phyloP scores from a whole-genome alignment of 1,140 invertebrate species.

The Drosophila lini region DNA sequence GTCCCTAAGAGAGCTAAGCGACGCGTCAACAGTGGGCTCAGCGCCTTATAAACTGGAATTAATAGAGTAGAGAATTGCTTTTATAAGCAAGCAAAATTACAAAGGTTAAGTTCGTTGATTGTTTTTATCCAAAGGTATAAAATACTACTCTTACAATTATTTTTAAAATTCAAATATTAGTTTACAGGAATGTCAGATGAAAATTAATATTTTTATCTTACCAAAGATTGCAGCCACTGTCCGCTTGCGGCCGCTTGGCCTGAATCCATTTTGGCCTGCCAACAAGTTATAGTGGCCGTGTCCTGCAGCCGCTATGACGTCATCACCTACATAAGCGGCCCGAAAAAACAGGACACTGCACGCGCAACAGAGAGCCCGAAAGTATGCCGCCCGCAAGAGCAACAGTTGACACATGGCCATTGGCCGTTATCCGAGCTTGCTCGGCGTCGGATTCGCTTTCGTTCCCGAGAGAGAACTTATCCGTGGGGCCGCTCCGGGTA shows the following conservation, averaged over 20 bases:
- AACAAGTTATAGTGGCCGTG: conserved; percentile 44
- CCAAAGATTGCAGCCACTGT: conserved; percentile 29
- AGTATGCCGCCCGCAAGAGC: conserved; percentile 73
- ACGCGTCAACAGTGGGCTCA: conserved; percentile 19
- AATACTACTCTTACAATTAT: background rate
- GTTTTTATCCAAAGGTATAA: background rate
- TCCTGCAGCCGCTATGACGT: conserved; percentile 64
- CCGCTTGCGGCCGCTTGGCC: conserved; percentile 41
- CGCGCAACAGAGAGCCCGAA: conserved; percentile 49
- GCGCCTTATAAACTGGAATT: background rate
- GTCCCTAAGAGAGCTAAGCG: conserved; percentile 38
- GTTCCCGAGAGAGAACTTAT: conserved; percentile 49
- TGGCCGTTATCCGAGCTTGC: conserved; percentile 47
- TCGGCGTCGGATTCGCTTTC: conserved; percentile 12
- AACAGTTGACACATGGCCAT: conserved; percentile 65
- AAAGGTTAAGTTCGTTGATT: background rate
- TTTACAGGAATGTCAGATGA: background rate
- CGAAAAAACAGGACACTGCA: conserved; percentile 50
- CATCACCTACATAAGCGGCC: conserved; percentile 68
- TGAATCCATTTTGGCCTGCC: conserved; percentile 44
- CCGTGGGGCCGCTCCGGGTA: conserved; percentile 33
- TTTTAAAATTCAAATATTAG: background rate
- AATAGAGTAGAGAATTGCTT: background rate
- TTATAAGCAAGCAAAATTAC: background rate
- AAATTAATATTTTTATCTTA: too few relatives aligned